Percentiles rank a stretch among this genome's conserved stretches.
Conservation (phyloP, 2,113 vertebrate genomes). For the Bos taurus region ARS-UCD2.0 NC_037353.1:25746501-25747000, state of each 20-base stretch:
- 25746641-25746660: background rate
- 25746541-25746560: background rate
- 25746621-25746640: background rate
- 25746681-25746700: background rate
- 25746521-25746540: slow-evolving; percentile 79
- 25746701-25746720: background rate
- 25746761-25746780: background rate
- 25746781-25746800: rapidly evolving
- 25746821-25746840: background rate
- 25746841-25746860: no score
- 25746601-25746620: background rate
- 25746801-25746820: background rate
- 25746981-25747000: background rate
- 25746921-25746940: no score
- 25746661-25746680: background rate
- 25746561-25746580: rapidly evolving
- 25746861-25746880: background rate
- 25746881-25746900: background rate
- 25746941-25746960: background rate
- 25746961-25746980: background rate
- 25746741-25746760: background rate
- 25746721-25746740: rapidly evolving
- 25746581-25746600: background rate
- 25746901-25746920: background rate
- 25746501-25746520: slow-evolving; percentile 83